Base-by-base conservation (phyloP, 2,113 vertebrate genomes). In the Lepisosteus osseus region DNA sequence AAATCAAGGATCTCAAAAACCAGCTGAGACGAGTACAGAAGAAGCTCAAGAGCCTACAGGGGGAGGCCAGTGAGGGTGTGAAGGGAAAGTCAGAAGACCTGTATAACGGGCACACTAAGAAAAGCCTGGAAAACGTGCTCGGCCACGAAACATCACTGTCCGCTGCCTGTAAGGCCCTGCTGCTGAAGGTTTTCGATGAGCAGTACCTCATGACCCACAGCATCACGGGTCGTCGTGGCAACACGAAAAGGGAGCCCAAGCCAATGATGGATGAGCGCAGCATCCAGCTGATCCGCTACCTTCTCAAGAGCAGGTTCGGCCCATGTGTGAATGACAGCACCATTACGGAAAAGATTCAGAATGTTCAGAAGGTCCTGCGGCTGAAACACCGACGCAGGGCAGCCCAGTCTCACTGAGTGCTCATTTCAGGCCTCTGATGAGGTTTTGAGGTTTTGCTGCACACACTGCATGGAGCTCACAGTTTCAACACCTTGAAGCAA, bases 211-310 rank as follows among this genome's bases (percentile, higher is more conserved):
- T 59, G 57, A n/a, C 57, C 57, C 57, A 59, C 57, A 59, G 57
- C n/a, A 59, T 59, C 12, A 59, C 57, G 11, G 57, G 57, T 59
- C 57, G 57, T 13, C 9, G 57, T 11, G 57, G 57, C 13, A 59
- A 59, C 57, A 59, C 57, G 11, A 59, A 59, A 59, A 59, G 57
- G 57, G 57, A 59, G 57, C 13, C 57, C n/a, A 59, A 59, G 57
- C 57, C 57, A 11, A 59, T 59, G 57, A 59, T 59, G 57, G 57
- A 59, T 14, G 57, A 59, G 14, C 12, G 57, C 12, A 59, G 11
- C 14, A n/a, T 59, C 14, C 57, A 59, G 57, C 12, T 59, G 9
- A 59, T 59, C 5, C 57, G 57, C 5, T 59, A 59, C n/a, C n/a
- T 59, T 4, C 57, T 59, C 57, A 59, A 59, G 57, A 8, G 57